Evolutionary conservation across 2,113 vertebrate species (phyloP), one percentile per base, ranked within the genome.

Genomic region (Daphoenositta chrysoptera): DNA sequence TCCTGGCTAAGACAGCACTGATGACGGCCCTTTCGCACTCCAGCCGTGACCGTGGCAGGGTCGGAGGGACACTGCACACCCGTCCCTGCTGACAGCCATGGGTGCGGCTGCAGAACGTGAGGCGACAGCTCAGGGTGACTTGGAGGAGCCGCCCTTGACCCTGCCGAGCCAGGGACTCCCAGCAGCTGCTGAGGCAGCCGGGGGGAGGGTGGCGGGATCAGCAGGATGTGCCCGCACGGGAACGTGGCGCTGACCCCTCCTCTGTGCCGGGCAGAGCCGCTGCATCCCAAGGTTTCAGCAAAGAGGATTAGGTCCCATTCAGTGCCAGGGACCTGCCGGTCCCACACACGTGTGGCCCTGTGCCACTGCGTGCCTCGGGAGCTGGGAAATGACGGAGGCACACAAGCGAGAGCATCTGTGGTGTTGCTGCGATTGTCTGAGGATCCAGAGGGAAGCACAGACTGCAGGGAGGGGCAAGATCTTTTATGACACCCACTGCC

Each of bases 261-360:
- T 18, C 58, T 57, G 37, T 0, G 1, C 2, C 0, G 3, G 4
- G n/a, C 45, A n/a, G 54, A 61, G 18, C 16, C 0, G 0, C 68
- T 31, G 37, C 16, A 9, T 12, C 24, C 6, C 1, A 12, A 30
- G 35, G 26, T 42, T 53, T 51, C 44, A 19, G 73, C 30, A 7
- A 17, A 28, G n/a, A 15, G 26, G 9, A 33, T 5, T 1, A 6
- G 31, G 17, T 60, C 44, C 42, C 18, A 1, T 16, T 10, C 47
- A 1, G 68, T 27, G 45, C 28, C 58, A 27, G n/a, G 26, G 35
- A 39, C 57, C 40, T 30, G 56, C 51, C 11, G 6, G 54, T 69
- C 57, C 57, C 10, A 0, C 19, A 15, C 10, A 4, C 0, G 0
- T 12, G 30, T 47, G 64, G 15, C 31, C 15, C 37, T 37, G 27